Conservation (phyloP, 2,888 invertebrate species). For the Chymomyza amoena region DNA sequence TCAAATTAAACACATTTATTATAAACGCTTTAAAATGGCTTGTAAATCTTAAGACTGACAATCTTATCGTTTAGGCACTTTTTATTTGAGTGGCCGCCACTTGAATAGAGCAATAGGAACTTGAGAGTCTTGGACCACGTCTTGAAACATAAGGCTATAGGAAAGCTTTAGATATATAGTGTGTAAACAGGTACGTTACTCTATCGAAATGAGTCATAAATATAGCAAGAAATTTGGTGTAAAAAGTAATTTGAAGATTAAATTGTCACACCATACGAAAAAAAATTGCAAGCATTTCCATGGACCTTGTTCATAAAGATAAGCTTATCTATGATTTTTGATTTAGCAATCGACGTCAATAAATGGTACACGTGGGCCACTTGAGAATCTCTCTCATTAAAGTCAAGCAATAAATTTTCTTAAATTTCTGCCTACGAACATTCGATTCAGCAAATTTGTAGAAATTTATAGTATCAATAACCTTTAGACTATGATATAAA, state of each 20-base stretch:
- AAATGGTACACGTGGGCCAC: not conserved
- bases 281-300: not conserved
- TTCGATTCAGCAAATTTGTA: too few relatives aligned
- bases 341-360: not conserved
- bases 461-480: too few relatives aligned
- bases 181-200: not conserved
- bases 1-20: constrained; percentile 14
- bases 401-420: not conserved
- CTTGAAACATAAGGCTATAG: constrained; percentile 40
- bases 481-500: too few relatives aligned
- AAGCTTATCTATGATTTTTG: not conserved
- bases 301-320: not conserved
- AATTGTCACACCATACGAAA: not conserved
- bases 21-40: constrained; percentile 3
- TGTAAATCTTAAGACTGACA: constrained; percentile 25
- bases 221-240: not conserved
- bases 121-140: not conserved
- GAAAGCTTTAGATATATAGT: not conserved
- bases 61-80: constrained; percentile 26
- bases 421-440: not conserved
- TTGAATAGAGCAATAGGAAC: not conserved
- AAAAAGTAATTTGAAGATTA: not conserved
- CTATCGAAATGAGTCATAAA: not conserved
- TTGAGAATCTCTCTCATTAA: not conserved
- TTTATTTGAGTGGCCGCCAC: not conserved